A percentile compares a stretch with the other conserved stretches of the same genome.
phyloP scores from a whole-genome alignment of 2,113 vertebrate genomes.

The Heteronetta atricapilla region DNA sequence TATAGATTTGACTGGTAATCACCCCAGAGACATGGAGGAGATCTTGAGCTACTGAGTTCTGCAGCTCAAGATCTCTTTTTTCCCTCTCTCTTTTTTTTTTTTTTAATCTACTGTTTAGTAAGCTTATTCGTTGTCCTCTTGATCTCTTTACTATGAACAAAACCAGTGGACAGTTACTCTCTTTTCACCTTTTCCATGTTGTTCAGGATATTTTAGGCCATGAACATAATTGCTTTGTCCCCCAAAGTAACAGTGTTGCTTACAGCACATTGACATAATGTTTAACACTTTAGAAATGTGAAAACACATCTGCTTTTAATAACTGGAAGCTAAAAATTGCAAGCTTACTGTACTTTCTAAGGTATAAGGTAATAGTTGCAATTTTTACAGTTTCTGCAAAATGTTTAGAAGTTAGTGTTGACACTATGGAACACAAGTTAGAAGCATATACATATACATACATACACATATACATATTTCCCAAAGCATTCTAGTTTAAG shows the following conservation, averaged over 20 bases:
- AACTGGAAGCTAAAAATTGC: neutral
- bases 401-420: neutral
- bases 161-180: neutral
- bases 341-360: neutral
- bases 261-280: neutral
- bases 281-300: neutral
- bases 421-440: rapidly evolving
- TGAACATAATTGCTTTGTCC: neutral
- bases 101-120: neutral
- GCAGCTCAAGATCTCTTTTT: neutral
- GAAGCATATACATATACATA: too few species aligned
- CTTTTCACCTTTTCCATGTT: neutral
- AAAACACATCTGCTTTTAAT: neutral
- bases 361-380: neutral
- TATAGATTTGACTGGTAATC: neutral
- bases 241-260: neutral
- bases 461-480: neutral
- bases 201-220: neutral
- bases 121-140: neutral
- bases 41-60: neutral
- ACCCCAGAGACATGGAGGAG: neutral
- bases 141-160: neutral
- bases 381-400: neutral
- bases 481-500: neutral
- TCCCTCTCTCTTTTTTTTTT: too few species aligned